Base-by-base conservation (phyloP, 2,113 vertebrate species). In the Cygnus atratus region DNA sequence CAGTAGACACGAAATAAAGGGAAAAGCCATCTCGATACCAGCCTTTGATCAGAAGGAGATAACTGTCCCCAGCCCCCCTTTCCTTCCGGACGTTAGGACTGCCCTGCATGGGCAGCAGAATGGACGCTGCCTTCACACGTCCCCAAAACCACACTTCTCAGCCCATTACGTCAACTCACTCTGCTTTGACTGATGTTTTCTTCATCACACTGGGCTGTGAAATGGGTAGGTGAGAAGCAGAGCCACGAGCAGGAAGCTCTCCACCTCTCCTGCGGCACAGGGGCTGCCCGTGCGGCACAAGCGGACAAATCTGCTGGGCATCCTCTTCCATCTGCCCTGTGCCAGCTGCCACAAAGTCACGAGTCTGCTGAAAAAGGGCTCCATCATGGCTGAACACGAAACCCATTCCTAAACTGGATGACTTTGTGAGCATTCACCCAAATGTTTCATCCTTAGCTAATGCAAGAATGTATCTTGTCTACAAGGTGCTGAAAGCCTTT, bases 131-230 rank as follows among this genome's bases (percentile, higher is more conserved):
- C 62, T 72, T 92, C 3, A 0, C 92, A 92, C 9, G 1, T 13
- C 89, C 72, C 80, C 61, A 46, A 94, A 97, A 92, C 92, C 96
- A 84, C 94, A 89, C 76, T 4, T 5, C 15, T 28, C 94, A 95
- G 87, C 84, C 87, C 92, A 90, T 54, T 52, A 19, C 26, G 3
- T 39, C 50, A 78, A 87, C 91, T 71, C 18, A 3, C 15, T 33
- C 1, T 1, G 63, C 11, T 1, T 20, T 87, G 52, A 25, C 48
- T 81, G 50, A 50, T 11, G 13, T 16, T 39, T 77, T 31, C 41
- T 43, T 67, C 1, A 61, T 78, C 57, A 61, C 33, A 29, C 61
- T 72, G 2, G 2, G 84, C 89, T 85, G 84, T 41, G 77, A 95
- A 82, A 65, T 0, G 31, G 61, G 65, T 17, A 68, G 54, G 81